A percentile compares a stretch with the other conserved stretches of the same genome.
Evolutionary conservation across 2,888 invertebrate genomes (phyloP).

Genomic region (Plebejus argus): DNA sequence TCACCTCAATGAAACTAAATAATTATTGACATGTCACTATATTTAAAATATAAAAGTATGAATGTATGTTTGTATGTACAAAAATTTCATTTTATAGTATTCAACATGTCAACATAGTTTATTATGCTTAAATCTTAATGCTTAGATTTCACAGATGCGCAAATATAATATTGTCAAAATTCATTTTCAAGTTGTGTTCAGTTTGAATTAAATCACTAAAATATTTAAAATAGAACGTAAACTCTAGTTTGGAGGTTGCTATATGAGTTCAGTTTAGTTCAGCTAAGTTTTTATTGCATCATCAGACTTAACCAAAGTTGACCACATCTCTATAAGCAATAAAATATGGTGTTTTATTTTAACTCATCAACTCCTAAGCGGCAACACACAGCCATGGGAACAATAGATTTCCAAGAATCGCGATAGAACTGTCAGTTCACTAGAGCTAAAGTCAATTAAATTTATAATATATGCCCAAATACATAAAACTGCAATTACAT

Average conservation of each 20-base stretch:
- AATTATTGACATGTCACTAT: slow-evolving; percentile 23
- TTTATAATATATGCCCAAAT: background rate
- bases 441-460: background rate
- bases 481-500: background rate
- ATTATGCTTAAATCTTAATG: background rate
- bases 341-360: too few relatives aligned
- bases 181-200: background rate
- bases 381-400: too few relatives aligned
- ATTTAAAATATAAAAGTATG: slow-evolving; percentile 5
- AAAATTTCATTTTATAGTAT: slow-evolving; percentile 19
- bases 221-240: background rate
- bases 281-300: background rate
- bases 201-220: too few relatives aligned
- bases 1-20: background rate
- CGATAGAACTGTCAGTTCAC: background rate
- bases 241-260: background rate
- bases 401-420: too few relatives aligned
- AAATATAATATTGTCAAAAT: slow-evolving; percentile 8
- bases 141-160: background rate
- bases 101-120: background rate
- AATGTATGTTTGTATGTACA: slow-evolving; percentile 18
- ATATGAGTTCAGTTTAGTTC: too few relatives aligned
- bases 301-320: background rate
- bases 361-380: too few relatives aligned
- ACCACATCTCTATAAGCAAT: too few relatives aligned